Conservation (phyloP, 2,113 vertebrate genomes). For the Capra hircus region DNA sequence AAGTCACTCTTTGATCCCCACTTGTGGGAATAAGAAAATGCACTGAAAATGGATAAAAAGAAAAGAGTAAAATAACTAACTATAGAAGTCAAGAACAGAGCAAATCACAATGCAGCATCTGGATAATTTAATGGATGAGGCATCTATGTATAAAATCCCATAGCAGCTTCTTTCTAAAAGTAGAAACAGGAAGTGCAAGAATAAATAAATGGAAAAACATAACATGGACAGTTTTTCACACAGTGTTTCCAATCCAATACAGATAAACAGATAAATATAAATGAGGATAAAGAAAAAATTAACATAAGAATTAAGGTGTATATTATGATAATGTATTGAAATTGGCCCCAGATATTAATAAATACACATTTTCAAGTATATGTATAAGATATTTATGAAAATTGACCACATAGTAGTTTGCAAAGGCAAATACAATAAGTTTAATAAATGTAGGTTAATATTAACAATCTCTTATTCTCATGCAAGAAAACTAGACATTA, state of each 20-base stretch:
- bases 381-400: not conserved
- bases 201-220: not conserved
- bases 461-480: not conserved
- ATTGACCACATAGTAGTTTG: not conserved
- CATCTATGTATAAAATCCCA: not conserved
- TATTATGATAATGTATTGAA: not conserved
- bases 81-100: not conserved
- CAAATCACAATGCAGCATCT: not conserved
- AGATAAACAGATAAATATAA: not conserved
- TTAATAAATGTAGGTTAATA: not conserved
- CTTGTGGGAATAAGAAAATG: not conserved
- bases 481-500: not conserved
- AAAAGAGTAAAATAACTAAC: not conserved
- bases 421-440: not conserved
- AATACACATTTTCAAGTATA: not conserved
- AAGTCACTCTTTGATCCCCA: not conserved
- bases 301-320: not conserved
- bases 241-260: not conserved
- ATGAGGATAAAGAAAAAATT: not conserved
- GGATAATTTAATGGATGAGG: not conserved
- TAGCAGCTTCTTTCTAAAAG: not conserved
- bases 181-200: not conserved
- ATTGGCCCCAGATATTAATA: not conserved
- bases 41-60: not conserved
- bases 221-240: not conserved